Base-by-base conservation (phyloP, 2,888 invertebrate species). In the Lycia hirtaria region DNA sequence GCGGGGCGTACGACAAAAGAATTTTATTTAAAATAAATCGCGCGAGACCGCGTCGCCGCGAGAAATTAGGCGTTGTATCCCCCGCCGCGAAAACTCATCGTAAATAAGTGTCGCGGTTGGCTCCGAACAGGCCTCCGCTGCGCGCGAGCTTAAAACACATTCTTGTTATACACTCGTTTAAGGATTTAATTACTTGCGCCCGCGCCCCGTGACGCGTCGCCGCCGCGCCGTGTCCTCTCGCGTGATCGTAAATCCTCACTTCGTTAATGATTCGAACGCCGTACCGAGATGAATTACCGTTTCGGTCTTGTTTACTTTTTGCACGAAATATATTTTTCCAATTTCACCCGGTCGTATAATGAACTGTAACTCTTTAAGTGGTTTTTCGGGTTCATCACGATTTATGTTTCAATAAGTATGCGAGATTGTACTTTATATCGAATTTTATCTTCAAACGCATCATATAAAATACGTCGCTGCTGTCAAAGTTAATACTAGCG, bases 81-180 rank as follows among this genome's bases (percentile, higher is more conserved):
- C 91, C 92, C 81, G 90, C 85, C 85, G 92, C 83, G 92, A 89
- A 87, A 83, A 83, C 89, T 86, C 87, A 76, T 88, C 90, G 87
- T 90, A 87, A 90, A 91, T 89, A 89, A 85, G 80, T 85, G 88
- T 88, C 85, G 81, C 82, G 78, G 77, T 69, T 72, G 77, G 73
- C 71, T 73, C 67, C 72, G 75, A 75, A 68, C 78, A 69, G 65
- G 68, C 69, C 74, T 72, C 75, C 76, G 78, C 73, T 80, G 78
- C 72, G 76, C 72, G 76, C 74, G 80, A 74, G 80, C 77, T 84
- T 81, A 78, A 84, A 83, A 83, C 82, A 84, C 78, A 85, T 85
- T 85, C 87, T 89, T 87, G 84, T 86, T 86, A 87, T 87, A 89
- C 88, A 88, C 86, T 88, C 88, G 84, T 88, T 89, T 88, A 88